A percentile compares a stretch with the other conserved stretches of the same genome.
Conservation (phyloP, 2,888 invertebrate species). For the Scaptomyza reducta region DNA sequence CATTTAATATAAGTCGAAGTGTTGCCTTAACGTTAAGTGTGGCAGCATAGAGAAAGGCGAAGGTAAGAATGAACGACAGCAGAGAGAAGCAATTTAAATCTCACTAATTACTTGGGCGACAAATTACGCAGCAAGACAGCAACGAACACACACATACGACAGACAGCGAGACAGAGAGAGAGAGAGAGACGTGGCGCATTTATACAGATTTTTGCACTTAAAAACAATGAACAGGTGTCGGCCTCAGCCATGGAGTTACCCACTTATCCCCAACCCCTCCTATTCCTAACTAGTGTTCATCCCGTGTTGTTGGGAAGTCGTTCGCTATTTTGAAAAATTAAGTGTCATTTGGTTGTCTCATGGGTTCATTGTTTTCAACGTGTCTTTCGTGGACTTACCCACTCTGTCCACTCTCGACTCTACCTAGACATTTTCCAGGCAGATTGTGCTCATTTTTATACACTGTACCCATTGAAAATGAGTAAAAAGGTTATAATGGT, state of each 20-base stretch:
- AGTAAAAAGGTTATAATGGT: no score
- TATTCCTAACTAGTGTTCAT: not conserved
- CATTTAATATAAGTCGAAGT: conserved; percentile 72
- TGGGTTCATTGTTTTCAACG: conserved; percentile 62
- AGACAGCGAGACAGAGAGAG: not conserved
- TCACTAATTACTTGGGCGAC: conserved; percentile 83
- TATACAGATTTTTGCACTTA: conserved; percentile 48
- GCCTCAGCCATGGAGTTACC: conserved; percentile 8
- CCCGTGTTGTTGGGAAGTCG: conserved; percentile 22
- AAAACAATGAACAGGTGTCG: conserved; percentile 53
- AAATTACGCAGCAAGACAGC: conserved; percentile 72
- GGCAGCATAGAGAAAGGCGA: conserved; percentile 4
- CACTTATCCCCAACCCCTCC: conserved; percentile 1
- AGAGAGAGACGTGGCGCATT: conserved; percentile 8
- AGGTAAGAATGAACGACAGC: conserved; percentile 35
- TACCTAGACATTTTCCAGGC: conserved; percentile 30
- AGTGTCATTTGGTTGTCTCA: conserved; percentile 71
- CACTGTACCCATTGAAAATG: no score
- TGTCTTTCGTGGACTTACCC: conserved; percentile 2
- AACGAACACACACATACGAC: conserved; percentile 26
- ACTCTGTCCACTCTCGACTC: conserved; percentile 1
- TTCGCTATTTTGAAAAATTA: conserved; percentile 72
- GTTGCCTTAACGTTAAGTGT: conserved; percentile 49
- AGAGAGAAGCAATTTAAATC: conserved; percentile 82
- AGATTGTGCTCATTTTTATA: conserved; percentile 3